Base-by-base conservation (phyloP, 1,140 invertebrate genomes). In the Liolophura sinensis region DNA sequence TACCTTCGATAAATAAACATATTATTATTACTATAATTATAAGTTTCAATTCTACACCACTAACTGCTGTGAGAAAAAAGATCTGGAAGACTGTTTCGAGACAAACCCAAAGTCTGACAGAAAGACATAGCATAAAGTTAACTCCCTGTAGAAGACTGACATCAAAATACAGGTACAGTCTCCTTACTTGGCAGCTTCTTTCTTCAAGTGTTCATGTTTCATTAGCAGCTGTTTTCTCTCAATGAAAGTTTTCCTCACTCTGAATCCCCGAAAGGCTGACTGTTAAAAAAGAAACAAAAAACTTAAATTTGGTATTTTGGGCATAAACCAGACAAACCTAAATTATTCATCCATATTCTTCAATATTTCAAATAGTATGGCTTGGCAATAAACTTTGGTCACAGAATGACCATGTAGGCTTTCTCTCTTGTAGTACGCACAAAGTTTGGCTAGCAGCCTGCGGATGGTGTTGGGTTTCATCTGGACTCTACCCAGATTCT, bases 201-300 rank as follows among this genome's bases (percentile, higher is more conserved):
- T 84, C 56, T 80, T 80, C 31, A 84, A 62, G 62, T 83, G 81
- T 65, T 84, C 83, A 68, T 84, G 83, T 69, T 82, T 83, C 83
- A 84, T 84, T 22, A 84, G 69, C n/a, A 84, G 65, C 55, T 76
- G 73, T 64, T 84, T 84, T 54, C 82, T 73, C 67, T 83, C 83
- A 18, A 78, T 76, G 63, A 84, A 84, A 46, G 81, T 82, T 67
- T 84, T 84, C 14, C 82, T 65, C 1, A 84, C 79, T 57, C 82
- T 31, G 62, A 78, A 83, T 0, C 83, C 82, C 57, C 80, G 67
- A 69, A 83, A 83, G 16, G 76, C 73, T 16, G 80, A 79, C 81
- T 84, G 68, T 16, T 48, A 64, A 46, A 71, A 16, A 62, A 48
- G 56, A 1, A 24, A 18, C 15, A 20, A 5, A 3, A 1, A 20